Evolutionary conservation across 2,113 vertebrate genomes (phyloP), one percentile per base, ranked within the genome.

Genomic region (Austrofundulus limnaeus): DNA sequence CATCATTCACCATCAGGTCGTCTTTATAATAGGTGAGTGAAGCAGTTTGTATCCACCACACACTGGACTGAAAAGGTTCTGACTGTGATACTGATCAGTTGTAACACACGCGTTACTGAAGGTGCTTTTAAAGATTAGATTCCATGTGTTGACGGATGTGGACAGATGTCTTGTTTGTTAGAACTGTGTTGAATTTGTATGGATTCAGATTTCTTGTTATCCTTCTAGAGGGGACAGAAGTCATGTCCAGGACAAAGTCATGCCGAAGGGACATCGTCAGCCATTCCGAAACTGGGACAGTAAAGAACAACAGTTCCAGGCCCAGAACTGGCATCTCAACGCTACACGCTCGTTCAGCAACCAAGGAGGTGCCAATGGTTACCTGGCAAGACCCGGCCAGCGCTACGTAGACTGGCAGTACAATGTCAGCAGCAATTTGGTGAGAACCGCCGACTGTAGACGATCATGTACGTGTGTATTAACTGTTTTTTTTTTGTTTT

Each of bases 261-360:
- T 92, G 61, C 87, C 91, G 2, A 92, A 92, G 59, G 93, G 94
- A 12, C 91, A 93, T 46, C 89, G 90, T 13, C 77, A 80, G 45
- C 90, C 90, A 65, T 90, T 89, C 0, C 92, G 87, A 57, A 68
- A 91, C 15, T 96, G 94, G 93, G 94, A 94, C 43, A 86, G 89
- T 59, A 92, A 94, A 70, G 92, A 92, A 16, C 92, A 90, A 77
- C 77, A 89, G 20, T 94, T 93, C 20, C 93, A 94, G 64, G 88
- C 88, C n/a, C 93, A 94, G 70, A 90, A 81, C 61, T 94, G 93
- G 88, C 94, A 95, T 72, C 93, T 77, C 51, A 77, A 83, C 73
- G 76, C 85, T 28, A 39, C 72, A 2, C 88, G 74, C 59, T 78
- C 84, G n/a, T 90, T 88, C 85, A 75, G 93, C 66, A 92, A 88